These are phyloP conservation scores for Calvadosia cruxmelitensis DNA, from an alignment of 30 jellyfish, hydroid and myxozoan genomes.

Conservation along the genomic window DNA sequence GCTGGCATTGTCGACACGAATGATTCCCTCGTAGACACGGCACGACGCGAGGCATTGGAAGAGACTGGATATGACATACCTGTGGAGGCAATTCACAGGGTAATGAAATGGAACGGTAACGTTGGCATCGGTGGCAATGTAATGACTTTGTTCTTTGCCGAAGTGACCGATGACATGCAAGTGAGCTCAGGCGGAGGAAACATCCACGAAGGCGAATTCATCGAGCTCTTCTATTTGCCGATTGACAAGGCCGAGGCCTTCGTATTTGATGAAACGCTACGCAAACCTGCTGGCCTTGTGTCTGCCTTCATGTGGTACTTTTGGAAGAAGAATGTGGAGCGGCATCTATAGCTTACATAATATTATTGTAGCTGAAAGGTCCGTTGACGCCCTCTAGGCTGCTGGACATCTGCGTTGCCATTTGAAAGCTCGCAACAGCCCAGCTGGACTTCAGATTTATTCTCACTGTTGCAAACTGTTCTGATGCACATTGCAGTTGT, in stretches of 20 bases:
- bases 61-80: conserved; percentile 88
- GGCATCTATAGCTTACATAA: no score
- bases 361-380: no score
- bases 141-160: conserved; percentile 58
- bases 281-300: conserved; percentile 55
- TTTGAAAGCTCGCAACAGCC: no score
- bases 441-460: no score
- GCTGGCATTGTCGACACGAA: conserved; percentile 93
- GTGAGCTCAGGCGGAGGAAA: conserved; percentile 84
- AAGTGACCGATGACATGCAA: conserved; percentile 91
- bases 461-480: no score
- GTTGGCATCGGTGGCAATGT: conserved; percentile 70
- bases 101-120: conserved; percentile 14
- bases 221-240: conserved; percentile 72
- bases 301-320: conserved; percentile 94
- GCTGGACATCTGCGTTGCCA: no score
- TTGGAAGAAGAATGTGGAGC: conserved; percentile 42
- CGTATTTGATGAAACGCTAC: conserved; percentile 31
- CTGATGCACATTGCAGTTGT: no score
- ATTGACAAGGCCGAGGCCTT: conserved; percentile 52
- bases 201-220: conserved; percentile 55
- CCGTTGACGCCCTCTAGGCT: no score
- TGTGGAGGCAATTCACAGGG: conserved; percentile 16
- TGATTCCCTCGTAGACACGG: conserved; percentile 48
- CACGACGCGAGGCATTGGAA: conserved; percentile 63